phyloP scores from a whole-genome alignment of 2,113 vertebrate genomes.

The Hippocampus abdominalis region DNA sequence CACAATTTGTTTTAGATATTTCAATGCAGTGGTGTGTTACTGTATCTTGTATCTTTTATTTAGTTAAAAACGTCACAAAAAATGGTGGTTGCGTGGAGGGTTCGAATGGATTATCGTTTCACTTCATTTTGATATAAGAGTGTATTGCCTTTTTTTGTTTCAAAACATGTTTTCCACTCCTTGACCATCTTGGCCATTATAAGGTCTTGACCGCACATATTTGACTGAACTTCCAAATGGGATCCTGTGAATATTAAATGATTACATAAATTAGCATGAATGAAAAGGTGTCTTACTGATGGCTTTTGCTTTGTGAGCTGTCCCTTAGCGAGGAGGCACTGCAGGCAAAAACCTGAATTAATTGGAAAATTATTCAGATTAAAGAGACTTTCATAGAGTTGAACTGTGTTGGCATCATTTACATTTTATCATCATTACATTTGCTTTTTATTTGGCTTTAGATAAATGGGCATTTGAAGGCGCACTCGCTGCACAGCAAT shows the following conservation, averaged over 20 bases:
- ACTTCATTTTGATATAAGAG: not conserved
- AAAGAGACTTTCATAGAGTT: not conserved
- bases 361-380: not conserved
- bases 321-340: not conserved
- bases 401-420: not conserved
- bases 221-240: not conserved
- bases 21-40: no score
- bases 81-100: not conserved
- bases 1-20: no score
- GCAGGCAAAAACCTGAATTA: slow-evolving; percentile 1
- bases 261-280: slow-evolving; percentile 3
- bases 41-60: not conserved
- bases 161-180: not conserved
- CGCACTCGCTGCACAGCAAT: not conserved
- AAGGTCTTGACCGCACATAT: not conserved
- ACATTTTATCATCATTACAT: slow-evolving; percentile 3
- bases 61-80: not conserved
- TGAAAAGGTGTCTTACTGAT: not conserved
- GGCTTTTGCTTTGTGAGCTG: not conserved
- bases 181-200: not conserved
- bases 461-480: slow-evolving; percentile 9
- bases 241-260: not conserved
- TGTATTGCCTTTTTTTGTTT: not conserved
- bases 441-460: not conserved
- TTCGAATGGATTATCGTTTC: not conserved